These are phyloP conservation scores for Gonocerus acuteangulatus DNA, from an alignment of 2,888 invertebrate species.

Conservation along the genomic window DNA sequence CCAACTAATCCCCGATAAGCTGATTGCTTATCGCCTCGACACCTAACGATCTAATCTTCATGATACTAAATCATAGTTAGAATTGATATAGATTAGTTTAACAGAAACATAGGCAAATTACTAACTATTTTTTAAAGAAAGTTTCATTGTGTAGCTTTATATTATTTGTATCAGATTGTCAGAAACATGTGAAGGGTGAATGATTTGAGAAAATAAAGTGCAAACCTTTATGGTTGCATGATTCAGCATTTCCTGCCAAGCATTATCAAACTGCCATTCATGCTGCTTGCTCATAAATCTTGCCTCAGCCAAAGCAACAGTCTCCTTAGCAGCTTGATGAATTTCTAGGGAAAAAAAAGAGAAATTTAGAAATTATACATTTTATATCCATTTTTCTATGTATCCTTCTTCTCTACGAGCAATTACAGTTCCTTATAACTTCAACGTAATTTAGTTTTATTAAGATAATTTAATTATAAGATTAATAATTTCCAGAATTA, in stretches of 20 bases:
- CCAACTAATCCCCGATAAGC: too few relatives aligned
- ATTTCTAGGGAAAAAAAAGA: slow-evolving; percentile 56
- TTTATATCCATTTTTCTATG: background rate
- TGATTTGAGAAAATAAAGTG: too few relatives aligned
- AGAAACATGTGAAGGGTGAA: too few relatives aligned
- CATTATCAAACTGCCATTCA: slow-evolving; percentile 86
- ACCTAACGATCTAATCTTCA: too few relatives aligned
- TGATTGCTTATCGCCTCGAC: too few relatives aligned
- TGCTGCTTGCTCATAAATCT: slow-evolving; percentile 63
- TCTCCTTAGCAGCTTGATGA: slow-evolving; percentile 88
- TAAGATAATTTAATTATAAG: background rate
- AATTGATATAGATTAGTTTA: too few relatives aligned
- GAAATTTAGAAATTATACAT: background rate
- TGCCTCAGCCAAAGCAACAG: slow-evolving; percentile 82
- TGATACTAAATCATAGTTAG: too few relatives aligned
- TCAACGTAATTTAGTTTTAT: background rate
- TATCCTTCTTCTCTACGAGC: background rate
- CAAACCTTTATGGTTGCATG: slow-evolving; percentile 84
- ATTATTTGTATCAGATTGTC: too few relatives aligned
- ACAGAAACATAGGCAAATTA: too few relatives aligned
- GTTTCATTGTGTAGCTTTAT: too few relatives aligned
- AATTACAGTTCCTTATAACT: background rate
- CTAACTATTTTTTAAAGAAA: too few relatives aligned
- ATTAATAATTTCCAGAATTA: too few relatives aligned
- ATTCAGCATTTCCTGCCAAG: slow-evolving; percentile 96